Conservation (phyloP, 2,113 vertebrate species). For the Alouatta palliata region DNA sequence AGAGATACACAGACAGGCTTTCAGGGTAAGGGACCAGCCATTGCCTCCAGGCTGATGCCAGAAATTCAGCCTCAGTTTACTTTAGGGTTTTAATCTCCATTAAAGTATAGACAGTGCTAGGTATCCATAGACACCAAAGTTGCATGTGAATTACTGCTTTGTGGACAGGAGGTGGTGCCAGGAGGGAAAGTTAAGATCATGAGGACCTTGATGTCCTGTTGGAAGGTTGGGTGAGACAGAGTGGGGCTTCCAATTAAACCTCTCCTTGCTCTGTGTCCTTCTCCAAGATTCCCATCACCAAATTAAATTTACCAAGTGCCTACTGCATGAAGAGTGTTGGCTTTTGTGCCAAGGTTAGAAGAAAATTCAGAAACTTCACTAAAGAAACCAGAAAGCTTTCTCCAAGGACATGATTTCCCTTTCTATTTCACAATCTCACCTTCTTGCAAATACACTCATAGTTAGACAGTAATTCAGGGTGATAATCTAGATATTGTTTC, state of each 20-base stretch:
- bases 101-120: background rate
- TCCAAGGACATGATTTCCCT: background rate
- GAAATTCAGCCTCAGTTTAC: background rate
- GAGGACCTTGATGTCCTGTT: no score
- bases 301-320: background rate
- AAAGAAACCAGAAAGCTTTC: background rate
- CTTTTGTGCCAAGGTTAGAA: background rate
- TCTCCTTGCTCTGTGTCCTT: background rate
- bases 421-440: background rate
- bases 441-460: background rate
- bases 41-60: background rate
- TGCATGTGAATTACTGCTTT: background rate
- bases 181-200: background rate
- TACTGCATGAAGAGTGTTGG: background rate
- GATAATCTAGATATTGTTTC: background rate
- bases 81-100: background rate
- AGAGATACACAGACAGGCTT: background rate
- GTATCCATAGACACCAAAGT: background rate
- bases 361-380: background rate
- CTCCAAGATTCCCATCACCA: background rate
- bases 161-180: background rate
- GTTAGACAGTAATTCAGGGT: background rate
- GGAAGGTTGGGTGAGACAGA: background rate
- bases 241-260: background rate
- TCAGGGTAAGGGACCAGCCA: background rate